phyloP scores from a whole-genome alignment of 1,140 invertebrate species.

The Grapholita molesta region DNA sequence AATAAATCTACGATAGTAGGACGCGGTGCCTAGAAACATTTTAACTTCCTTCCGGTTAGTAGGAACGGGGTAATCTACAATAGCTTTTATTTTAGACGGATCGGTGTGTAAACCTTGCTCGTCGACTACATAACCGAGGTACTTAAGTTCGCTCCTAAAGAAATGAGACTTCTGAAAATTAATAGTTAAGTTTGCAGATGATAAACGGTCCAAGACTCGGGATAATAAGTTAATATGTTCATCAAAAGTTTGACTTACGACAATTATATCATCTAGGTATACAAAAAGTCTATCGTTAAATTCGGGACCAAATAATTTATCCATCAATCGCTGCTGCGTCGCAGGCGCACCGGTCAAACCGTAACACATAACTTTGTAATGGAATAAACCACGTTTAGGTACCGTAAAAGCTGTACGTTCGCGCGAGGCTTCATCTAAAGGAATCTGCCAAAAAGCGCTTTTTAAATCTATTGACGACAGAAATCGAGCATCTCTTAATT shows the following conservation, averaged over 20 bases:
- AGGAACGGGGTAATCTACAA: slow-evolving; percentile 6
- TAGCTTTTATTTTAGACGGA: neutral
- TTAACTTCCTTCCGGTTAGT: slow-evolving; percentile 41
- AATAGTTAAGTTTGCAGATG: slow-evolving; percentile 18
- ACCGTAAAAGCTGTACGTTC: slow-evolving; percentile 70
- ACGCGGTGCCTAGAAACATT: slow-evolving; percentile 48
- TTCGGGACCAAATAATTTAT: neutral
- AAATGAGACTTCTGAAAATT: slow-evolving; percentile 47
- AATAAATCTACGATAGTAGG: slow-evolving; percentile 59
- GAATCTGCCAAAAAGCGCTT: slow-evolving; percentile 6
- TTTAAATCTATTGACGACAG: slow-evolving; percentile 1
- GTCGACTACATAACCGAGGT: slow-evolving; percentile 45
- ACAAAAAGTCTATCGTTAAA: neutral
- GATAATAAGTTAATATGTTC: neutral
- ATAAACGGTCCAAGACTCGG: slow-evolving; percentile 18
- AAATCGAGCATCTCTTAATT: neutral
- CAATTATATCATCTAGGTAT: slow-evolving; percentile 11
- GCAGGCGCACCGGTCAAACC: slow-evolving; percentile 51
- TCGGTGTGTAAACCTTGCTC: slow-evolving; percentile 34
- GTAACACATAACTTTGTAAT: slow-evolving; percentile 68
- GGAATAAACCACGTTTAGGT: slow-evolving; percentile 52
- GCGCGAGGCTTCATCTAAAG: slow-evolving; percentile 30
- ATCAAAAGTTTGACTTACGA: neutral
- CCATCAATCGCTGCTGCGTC: slow-evolving; percentile 11
- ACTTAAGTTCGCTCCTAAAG: slow-evolving; percentile 27